These are phyloP conservation scores for Pomatostomus ruficeps DNA, from an alignment of 2,113 vertebrate genomes.

Conservation along the genomic window DNA sequence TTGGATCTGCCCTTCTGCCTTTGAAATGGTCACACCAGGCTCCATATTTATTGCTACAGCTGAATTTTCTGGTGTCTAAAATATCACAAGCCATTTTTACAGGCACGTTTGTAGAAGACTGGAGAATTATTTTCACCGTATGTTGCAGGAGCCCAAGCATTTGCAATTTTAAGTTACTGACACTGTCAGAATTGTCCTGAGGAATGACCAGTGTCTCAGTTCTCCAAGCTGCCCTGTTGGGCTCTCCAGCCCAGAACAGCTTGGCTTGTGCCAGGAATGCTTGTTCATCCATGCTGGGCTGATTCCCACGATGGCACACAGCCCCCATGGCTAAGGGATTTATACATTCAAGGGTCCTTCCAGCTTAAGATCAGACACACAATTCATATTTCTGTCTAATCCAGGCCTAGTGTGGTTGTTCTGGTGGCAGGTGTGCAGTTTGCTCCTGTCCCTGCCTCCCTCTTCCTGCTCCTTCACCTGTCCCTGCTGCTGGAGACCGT, in stretches of 20 bases:
- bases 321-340: not conserved
- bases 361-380: not conserved
- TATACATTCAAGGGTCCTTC: not conserved
- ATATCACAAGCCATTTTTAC: not conserved
- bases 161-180: not conserved
- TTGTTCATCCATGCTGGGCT: not conserved
- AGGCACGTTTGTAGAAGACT: not conserved
- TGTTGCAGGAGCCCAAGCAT: not conserved
- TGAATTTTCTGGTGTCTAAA: not conserved
- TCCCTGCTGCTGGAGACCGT: not conserved
- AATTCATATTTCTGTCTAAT: not conserved
- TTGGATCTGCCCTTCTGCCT: not conserved
- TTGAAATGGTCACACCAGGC: not conserved
- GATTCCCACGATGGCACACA: fast-evolving
- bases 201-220: not conserved
- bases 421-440: not conserved
- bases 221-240: not conserved
- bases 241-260: not conserved
- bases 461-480: not conserved
- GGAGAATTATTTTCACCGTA: not conserved
- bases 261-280: not conserved
- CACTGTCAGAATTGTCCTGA: not conserved
- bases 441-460: not conserved
- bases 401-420: not conserved
- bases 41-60: not conserved